These are phyloP conservation scores for Odontomachus brunneus DNA, from an alignment of 1,140 invertebrate species.

Conservation along the genomic window DNA sequence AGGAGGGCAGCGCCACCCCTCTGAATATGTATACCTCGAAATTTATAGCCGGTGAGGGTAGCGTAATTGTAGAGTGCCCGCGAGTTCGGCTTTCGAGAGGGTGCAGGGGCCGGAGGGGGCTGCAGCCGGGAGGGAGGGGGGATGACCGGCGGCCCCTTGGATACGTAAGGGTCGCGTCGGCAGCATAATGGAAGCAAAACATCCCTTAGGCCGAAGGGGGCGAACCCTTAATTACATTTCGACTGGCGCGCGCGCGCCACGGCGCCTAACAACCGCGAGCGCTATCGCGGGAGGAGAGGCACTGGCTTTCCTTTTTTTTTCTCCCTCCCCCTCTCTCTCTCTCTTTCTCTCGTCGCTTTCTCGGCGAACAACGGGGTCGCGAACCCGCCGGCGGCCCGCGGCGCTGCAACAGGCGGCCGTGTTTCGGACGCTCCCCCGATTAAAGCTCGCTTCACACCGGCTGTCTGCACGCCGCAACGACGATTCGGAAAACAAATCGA, in stretches of 20 bases:
- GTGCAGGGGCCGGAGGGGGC: background rate
- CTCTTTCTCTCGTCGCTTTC: background rate
- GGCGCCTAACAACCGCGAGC: slow-evolving; percentile 62
- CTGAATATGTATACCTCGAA: slow-evolving; percentile 84
- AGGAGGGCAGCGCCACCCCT: slow-evolving; percentile 6
- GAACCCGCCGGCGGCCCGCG: background rate
- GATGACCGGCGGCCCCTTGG: slow-evolving; percentile 37
- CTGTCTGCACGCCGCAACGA: background rate
- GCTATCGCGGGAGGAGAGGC: slow-evolving; percentile 28
- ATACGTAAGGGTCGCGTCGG: slow-evolving; percentile 20
- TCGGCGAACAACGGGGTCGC: background rate
- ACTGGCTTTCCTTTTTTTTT: background rate
- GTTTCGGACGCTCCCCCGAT: background rate
- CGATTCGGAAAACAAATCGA: no score
- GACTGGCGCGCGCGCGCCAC: slow-evolving; percentile 49
- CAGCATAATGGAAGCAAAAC: slow-evolving; percentile 83
- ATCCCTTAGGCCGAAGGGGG: slow-evolving; percentile 77
- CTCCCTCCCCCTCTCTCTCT: background rate
- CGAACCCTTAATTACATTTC: slow-evolving; percentile 79
- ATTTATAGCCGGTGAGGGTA: slow-evolving; percentile 81
- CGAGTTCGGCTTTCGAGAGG: slow-evolving; percentile 60
- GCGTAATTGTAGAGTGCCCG: slow-evolving; percentile 79
- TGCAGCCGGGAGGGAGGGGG: slow-evolving; percentile 25
- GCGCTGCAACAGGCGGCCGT: slow-evolving; percentile 21
- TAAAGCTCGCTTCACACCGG: background rate